A percentile compares a stretch with the other conserved stretches of the same genome.
Conservation (phyloP, 2,113 vertebrate species). For the Maccullochella peelii region DNA sequence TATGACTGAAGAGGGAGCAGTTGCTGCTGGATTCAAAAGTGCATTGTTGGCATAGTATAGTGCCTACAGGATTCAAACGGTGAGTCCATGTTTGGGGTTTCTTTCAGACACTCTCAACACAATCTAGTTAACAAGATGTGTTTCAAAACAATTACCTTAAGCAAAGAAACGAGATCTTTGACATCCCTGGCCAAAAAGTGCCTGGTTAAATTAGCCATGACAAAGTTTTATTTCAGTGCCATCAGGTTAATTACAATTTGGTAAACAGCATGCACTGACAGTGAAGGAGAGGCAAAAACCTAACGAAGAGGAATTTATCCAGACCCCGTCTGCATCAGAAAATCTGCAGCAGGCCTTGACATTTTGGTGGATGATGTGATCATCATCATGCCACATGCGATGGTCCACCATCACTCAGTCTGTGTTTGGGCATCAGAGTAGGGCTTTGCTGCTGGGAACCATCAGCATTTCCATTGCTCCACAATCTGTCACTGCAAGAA, state of each 20-base stretch:
- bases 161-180: neutral
- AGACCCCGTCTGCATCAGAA: constrained; percentile 39
- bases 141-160: constrained; percentile 19
- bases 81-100: constrained; percentile 14
- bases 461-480: constrained; percentile 60
- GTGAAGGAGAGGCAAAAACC: constrained; percentile 19
- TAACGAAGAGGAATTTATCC: constrained; percentile 29
- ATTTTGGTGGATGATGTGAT: constrained; percentile 67
- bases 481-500: constrained; percentile 64
- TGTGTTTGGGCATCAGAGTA: constrained; percentile 63
- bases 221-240: constrained; percentile 6
- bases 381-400: constrained; percentile 60
- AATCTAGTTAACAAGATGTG: constrained; percentile 11
- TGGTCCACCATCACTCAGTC: constrained; percentile 63
- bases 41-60: constrained; percentile 19
- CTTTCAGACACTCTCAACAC: constrained; percentile 12
- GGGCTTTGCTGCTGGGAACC: constrained; percentile 60
- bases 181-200: neutral
- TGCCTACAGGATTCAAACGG: constrained; percentile 1
- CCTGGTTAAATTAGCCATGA: constrained; percentile 19
- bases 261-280: constrained; percentile 30
- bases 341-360: constrained; percentile 62
- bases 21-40: constrained; percentile 28
- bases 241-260: constrained; percentile 31
- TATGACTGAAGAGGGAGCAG: constrained; percentile 32